These are phyloP conservation scores for Semibalanus balanoides DNA, from an alignment of 1,140 invertebrate genomes.

Conservation along the genomic window DNA sequence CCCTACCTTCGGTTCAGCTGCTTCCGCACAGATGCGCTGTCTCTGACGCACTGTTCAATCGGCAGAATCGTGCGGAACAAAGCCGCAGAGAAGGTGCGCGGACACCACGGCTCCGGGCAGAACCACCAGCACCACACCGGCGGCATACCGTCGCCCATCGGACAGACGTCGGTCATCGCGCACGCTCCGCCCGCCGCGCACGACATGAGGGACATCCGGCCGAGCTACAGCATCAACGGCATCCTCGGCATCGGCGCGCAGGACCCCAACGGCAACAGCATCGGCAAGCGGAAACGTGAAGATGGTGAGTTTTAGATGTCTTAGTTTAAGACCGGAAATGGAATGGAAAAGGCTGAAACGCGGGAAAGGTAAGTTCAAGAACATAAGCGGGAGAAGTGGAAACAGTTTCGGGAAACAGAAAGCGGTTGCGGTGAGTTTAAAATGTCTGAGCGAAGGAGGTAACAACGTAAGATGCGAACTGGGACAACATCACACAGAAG, in stretches of 20 bases:
- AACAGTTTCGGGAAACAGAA: no score
- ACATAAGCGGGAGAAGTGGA: no score
- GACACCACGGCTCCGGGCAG: background rate
- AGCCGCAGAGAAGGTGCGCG: background rate
- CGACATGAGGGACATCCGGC: background rate
- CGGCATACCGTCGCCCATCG: background rate
- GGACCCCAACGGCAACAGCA: background rate
- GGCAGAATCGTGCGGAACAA: slow-evolving; percentile 1
- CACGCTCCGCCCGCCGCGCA: background rate
- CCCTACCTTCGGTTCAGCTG: no score
- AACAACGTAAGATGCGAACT: no score
- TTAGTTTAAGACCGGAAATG: no score
- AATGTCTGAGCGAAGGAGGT: no score
- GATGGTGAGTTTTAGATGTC: background rate
- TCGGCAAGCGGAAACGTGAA: background rate
- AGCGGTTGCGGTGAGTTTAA: no score
- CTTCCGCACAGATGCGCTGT: no score
- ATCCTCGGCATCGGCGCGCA: background rate
- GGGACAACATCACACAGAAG: no score
- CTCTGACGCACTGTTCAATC: no score
- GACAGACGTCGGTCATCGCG: background rate
- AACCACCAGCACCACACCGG: background rate
- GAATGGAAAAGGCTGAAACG: no score
- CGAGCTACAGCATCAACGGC: background rate
- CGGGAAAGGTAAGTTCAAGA: no score